Evolutionary conservation across 2,113 vertebrate species (phyloP).

Genomic region (Sceloporus tristichus): DNA sequence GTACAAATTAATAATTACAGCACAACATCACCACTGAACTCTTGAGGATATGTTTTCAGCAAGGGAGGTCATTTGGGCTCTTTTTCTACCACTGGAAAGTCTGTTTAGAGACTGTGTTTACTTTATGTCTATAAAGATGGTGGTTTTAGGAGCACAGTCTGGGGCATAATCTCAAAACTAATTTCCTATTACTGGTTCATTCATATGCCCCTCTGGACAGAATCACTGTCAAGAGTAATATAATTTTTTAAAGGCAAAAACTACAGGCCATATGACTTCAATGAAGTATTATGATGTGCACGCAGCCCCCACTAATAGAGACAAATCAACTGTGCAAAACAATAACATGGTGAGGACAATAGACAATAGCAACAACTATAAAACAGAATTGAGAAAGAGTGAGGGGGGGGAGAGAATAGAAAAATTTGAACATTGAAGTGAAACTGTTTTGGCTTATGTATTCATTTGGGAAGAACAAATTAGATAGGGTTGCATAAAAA

Average conservation of each 20-base stretch:
- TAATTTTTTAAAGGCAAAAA: neutral
- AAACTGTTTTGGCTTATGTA: neutral
- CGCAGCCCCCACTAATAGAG: too few relatives aligned
- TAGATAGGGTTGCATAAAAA: neutral
- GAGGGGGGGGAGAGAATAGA: neutral
- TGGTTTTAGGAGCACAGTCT: neutral
- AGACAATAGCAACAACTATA: neutral
- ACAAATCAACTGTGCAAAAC: neutral
- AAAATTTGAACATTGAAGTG: neutral
- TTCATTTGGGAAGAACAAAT: neutral
- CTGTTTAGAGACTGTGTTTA: neutral
- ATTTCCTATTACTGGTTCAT: neutral
- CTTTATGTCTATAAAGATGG: neutral
- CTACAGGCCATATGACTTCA: neutral
- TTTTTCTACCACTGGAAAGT: neutral
- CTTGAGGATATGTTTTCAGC: neutral
- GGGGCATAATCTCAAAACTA: neutral
- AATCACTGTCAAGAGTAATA: neutral
- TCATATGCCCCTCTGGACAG: neutral
- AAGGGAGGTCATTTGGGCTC: neutral
- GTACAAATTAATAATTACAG: neutral
- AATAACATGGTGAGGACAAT: neutral
- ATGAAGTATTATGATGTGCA: neutral
- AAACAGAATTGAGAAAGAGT: neutral
- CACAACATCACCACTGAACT: neutral